Evolutionary conservation across 2,797 vertebrate species (phyloP).

Genomic region (Chromobotia macracanthus): DNA sequence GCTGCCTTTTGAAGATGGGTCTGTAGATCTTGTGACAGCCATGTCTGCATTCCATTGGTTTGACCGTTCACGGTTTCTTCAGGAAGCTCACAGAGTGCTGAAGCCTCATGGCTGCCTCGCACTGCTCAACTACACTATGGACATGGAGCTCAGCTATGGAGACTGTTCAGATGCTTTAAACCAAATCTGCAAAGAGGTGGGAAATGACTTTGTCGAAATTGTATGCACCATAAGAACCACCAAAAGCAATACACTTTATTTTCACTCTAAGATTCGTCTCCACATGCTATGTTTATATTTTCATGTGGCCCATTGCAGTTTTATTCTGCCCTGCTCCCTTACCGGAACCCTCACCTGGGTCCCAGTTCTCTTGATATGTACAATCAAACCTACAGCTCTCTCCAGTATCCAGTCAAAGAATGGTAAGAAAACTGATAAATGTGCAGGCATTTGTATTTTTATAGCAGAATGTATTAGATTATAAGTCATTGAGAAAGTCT

Average conservation of each 20-base stretch:
- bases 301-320: slow-evolving; percentile 62
- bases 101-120: slow-evolving; percentile 77
- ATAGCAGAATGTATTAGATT: neutral
- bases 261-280: neutral
- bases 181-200: slow-evolving; percentile 75
- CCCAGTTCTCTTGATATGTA: slow-evolving; percentile 60
- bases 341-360: slow-evolving; percentile 65
- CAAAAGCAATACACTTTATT: too few species aligned
- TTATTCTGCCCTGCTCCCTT: slow-evolving; percentile 65
- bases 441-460: neutral
- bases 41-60: slow-evolving; percentile 87
- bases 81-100: slow-evolving; percentile 77
- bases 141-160: slow-evolving; percentile 73
- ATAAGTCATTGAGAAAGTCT: too few species aligned
- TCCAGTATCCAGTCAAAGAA: slow-evolving; percentile 80
- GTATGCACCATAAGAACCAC: too few species aligned
- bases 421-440: slow-evolving; percentile 72
- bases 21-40: slow-evolving; percentile 78
- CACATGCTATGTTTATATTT: neutral
- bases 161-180: slow-evolving; percentile 73
- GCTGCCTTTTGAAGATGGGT: slow-evolving; percentile 73
- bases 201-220: too few species aligned
- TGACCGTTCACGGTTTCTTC: slow-evolving; percentile 72
- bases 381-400: slow-evolving; percentile 70
- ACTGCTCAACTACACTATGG: slow-evolving; percentile 76